These are phyloP conservation scores for Ophion slaviceki DNA, from an alignment of 2,888 invertebrate species.

Conservation along the genomic window DNA sequence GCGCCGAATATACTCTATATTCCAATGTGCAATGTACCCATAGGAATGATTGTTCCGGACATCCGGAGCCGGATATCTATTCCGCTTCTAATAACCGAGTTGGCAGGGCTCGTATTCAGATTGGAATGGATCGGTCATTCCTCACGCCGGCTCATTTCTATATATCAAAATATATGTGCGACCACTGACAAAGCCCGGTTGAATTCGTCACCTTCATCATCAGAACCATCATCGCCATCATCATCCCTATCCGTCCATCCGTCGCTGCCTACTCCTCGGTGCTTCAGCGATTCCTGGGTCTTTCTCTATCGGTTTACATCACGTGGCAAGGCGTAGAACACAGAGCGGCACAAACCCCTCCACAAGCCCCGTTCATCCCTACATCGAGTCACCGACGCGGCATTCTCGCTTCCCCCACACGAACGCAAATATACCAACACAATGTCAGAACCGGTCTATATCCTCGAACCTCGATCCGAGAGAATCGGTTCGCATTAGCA, in stretches of 20 bases:
- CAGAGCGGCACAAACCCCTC: slow-evolving; percentile 22
- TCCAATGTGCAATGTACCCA: slow-evolving; percentile 8
- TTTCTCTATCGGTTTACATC: not conserved
- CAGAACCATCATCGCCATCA: not conserved
- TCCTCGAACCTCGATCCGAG: slow-evolving; percentile 38
- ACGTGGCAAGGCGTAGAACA: slow-evolving; percentile 9
- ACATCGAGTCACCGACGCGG: slow-evolving; percentile 35
- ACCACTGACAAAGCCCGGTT: slow-evolving; percentile 2
- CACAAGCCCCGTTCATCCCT: slow-evolving; percentile 36
- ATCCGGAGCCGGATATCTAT: slow-evolving; percentile 48
- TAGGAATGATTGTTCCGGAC: slow-evolving; percentile 37
- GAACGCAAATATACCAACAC: slow-evolving; percentile 33
- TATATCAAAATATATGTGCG: slow-evolving; percentile 6
- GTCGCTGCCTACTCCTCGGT: not conserved
- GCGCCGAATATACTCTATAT: slow-evolving; percentile 37
- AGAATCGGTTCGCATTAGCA: slow-evolving; percentile 78
- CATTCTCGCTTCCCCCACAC: slow-evolving; percentile 11
- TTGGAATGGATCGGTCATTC: slow-evolving; percentile 27
- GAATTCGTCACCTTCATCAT: slow-evolving; percentile 26
- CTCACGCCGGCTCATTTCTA: slow-evolving; percentile 8
- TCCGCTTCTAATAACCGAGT: slow-evolving; percentile 49
- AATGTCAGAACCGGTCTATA: slow-evolving; percentile 33
- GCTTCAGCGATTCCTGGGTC: not conserved
- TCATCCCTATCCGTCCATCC: not conserved
- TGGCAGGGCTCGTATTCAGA: slow-evolving; percentile 16